Percentiles rank a stretch among this genome's conserved stretches.
phyloP scores from a whole-genome alignment of 2,888 invertebrate species.

The Conops quadrifasciatus region DNA sequence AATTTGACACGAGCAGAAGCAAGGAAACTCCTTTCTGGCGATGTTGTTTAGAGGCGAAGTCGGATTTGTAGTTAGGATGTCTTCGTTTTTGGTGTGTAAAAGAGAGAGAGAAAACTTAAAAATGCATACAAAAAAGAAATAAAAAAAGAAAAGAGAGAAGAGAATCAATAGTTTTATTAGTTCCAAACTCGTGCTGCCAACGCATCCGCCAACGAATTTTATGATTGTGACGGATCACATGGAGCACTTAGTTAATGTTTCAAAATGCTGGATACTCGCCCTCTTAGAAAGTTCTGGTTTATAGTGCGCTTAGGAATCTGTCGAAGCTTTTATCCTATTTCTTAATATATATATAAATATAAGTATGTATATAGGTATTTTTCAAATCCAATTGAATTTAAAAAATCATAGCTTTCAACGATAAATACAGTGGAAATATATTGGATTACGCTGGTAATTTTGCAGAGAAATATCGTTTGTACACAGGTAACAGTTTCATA shows the following conservation, averaged over 20 bases:
- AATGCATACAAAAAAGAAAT: slow-evolving; percentile 52
- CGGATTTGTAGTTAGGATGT: slow-evolving; percentile 36
- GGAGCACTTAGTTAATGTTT: slow-evolving; percentile 31
- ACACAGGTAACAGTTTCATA: slow-evolving; percentile 31
- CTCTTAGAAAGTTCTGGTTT: slow-evolving; percentile 28
- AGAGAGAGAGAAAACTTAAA: slow-evolving; percentile 48
- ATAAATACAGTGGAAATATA: slow-evolving; percentile 28
- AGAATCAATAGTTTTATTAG: slow-evolving; percentile 46
- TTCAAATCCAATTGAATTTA: slow-evolving; percentile 28
- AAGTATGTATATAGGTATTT: background rate
- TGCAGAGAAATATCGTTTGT: slow-evolving; percentile 33
- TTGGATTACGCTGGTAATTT: slow-evolving; percentile 33
- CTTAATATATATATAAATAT: slow-evolving; percentile 11
- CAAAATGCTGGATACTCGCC: slow-evolving; percentile 35
- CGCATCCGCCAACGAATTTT: slow-evolving; percentile 25
- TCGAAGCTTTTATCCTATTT: slow-evolving; percentile 23
- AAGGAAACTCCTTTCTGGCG: slow-evolving; percentile 30
- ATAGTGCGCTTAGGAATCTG: slow-evolving; percentile 22
- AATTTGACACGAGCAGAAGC: slow-evolving; percentile 32
- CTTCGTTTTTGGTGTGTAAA: slow-evolving; percentile 47
- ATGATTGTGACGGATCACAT: slow-evolving; percentile 23
- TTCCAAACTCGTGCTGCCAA: slow-evolving; percentile 36
- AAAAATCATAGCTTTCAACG: slow-evolving; percentile 28
- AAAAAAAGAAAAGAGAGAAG: slow-evolving; percentile 55
- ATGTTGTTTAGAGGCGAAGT: slow-evolving; percentile 35